Percentiles rank a stretch among this genome's conserved stretches.
phyloP scores from a whole-genome alignment of 2,888 invertebrate species.

The Pocota personata region DNA sequence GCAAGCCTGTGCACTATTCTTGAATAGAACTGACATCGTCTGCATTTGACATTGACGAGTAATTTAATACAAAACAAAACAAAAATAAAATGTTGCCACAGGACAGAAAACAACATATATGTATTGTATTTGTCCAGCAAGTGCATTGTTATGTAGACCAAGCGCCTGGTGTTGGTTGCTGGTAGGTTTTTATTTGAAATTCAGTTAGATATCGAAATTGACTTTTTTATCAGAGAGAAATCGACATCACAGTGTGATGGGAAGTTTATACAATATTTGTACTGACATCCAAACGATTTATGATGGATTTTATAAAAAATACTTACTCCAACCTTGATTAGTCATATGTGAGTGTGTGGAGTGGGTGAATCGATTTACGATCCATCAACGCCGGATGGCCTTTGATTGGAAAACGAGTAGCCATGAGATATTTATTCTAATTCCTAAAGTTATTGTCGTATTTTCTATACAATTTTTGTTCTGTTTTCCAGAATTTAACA shows the following conservation, averaged over 20 bases:
- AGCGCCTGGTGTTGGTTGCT: constrained; percentile 30
- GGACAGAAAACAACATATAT: constrained; percentile 15
- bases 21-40: constrained; percentile 59
- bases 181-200: constrained; percentile 37
- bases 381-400: constrained; percentile 4
- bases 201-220: constrained; percentile 61
- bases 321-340: background rate
- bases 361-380: constrained; percentile 8
- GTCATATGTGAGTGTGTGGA: background rate
- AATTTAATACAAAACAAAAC: constrained; percentile 41
- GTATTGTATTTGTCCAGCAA: background rate
- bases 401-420: constrained; percentile 6
- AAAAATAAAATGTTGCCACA: constrained; percentile 13
- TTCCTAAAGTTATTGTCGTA: background rate
- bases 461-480: background rate
- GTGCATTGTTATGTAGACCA: constrained; percentile 29
- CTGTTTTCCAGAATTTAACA: background rate
- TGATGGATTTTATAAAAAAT: constrained; percentile 2
- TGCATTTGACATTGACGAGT: constrained; percentile 70
- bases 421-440: background rate
- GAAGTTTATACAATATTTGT: constrained; percentile 36
- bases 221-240: constrained; percentile 48
- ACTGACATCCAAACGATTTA: constrained; percentile 38
- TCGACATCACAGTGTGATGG: constrained; percentile 19
- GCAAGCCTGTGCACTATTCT: constrained; percentile 23